These are phyloP conservation scores for Phrynosoma blainvillii DNA, from an alignment of 2,113 vertebrate species.

Conservation along the genomic window DNA sequence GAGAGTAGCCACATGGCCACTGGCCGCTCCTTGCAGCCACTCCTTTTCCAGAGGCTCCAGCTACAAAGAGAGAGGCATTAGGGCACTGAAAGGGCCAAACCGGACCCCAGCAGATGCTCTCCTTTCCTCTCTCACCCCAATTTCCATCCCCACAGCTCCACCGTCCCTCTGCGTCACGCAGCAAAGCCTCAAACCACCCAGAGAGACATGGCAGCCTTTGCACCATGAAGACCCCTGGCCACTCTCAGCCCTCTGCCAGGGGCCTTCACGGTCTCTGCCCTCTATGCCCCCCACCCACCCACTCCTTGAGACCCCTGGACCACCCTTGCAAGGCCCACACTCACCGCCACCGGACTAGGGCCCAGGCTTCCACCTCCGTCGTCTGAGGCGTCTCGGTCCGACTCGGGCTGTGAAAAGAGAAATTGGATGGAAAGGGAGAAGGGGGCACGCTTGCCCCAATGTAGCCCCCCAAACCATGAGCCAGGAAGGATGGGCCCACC, in stretches of 20 bases:
- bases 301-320: not conserved
- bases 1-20: conserved; percentile 75
- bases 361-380: conserved; percentile 70
- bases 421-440: not conserved
- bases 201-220: no score
- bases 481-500: no score
- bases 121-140: no score
- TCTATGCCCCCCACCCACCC: no score
- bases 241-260: no score
- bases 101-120: no score
- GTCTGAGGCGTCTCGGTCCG: conserved; percentile 70
- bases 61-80: conserved; percentile 41
- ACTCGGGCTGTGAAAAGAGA: conserved; percentile 69
- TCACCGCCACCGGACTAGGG: conserved; percentile 77
- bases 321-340: conserved; percentile 22
- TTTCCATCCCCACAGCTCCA: no score
- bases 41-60: conserved; percentile 82
- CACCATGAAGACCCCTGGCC: no score
- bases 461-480: no score
- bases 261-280: no score
- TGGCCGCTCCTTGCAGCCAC: conserved; percentile 82
- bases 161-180: not conserved
- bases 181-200: no score
- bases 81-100: not conserved
- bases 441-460: not conserved